Evolutionary conservation across 2,113 vertebrate genomes (phyloP), one percentile per base, ranked within the genome.

Genomic region (Melanotaenia duboulayi): DNA sequence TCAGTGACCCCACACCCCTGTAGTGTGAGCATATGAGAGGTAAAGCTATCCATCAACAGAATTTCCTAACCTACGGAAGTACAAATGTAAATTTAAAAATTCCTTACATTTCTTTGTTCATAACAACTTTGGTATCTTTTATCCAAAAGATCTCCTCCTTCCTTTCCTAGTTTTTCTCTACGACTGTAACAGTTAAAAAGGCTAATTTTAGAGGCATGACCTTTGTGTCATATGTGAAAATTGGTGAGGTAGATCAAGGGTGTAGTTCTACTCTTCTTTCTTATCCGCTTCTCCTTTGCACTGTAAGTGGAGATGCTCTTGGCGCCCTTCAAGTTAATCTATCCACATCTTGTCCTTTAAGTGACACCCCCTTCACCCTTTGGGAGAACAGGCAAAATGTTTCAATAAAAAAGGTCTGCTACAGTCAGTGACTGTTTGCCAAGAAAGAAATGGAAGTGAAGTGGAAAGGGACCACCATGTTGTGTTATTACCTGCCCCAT

Each of bases 121-220:
- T 46, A 37, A 7, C 14, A 76, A 35, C 23, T 52, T 37, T 13
- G 2, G 24, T 56, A 24, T 65, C 10, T 59, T 19, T 17, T 23
- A 10, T 67, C 17, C 19, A n/a, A 46, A 16, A 62, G 32, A 67
- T 23, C 58, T 57, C n/a, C 1, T 76, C 42, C 16, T 46, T 3
- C 46, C 40, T 52, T 23, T 65, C 13, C 42, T 10, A 52, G 8
- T 71, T 40, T 78, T 20, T 63, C 48, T 60, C 24, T 24, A 59
- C 48, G 32, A 46, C 60, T 61, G 23, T 65, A 67, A 82, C 65
- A 82, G 37, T 72, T 67, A 44, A 64, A 55, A 49, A 48, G 14
- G 54, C 81, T 93, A 91, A 90, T 88, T 92, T 90, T 92, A 92
- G 89, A 80, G 64, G 7, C 4, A 24, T 89, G 90, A 92, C 91